Percentiles rank a stretch among this genome's conserved stretches.
Evolutionary conservation across 2,797 vertebrate species (phyloP).

Genomic region (Pangasius djambal): DNA sequence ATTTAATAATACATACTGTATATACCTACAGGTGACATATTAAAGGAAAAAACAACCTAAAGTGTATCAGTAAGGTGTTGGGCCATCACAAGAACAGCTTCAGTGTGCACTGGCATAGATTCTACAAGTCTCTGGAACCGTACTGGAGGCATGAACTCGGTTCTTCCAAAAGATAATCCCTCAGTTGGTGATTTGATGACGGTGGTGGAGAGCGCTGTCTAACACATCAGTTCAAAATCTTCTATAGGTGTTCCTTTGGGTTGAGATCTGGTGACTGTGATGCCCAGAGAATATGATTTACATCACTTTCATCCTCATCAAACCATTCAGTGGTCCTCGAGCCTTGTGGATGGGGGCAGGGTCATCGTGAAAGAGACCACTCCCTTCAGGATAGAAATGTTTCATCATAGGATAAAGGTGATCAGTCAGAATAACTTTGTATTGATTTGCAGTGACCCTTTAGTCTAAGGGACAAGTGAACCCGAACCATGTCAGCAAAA

Average conservation of each 20-base stretch:
- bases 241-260: not conserved
- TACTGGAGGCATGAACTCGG: not conserved
- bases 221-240: not conserved
- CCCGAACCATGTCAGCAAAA: slow-evolving; percentile 19
- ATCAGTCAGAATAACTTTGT: slow-evolving; percentile 51
- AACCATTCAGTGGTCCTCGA: not conserved
- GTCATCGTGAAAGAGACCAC: not conserved
- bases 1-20: not conserved
- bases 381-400: slow-evolving; percentile 44
- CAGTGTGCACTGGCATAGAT: not conserved
- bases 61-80: not conserved
- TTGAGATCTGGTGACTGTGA: not conserved
- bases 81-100: not conserved
- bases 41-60: not conserved
- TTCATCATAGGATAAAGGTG: slow-evolving; percentile 43
- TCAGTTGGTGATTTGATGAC: not conserved
- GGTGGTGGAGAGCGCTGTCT: not conserved
- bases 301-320: not conserved
- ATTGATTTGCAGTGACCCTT: slow-evolving; percentile 40
- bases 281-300: not conserved
- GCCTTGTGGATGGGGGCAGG: not conserved
- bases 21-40: not conserved
- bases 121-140: not conserved
- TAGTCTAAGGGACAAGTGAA: slow-evolving; percentile 32
- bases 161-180: not conserved